Conservation (phyloP, 2,113 vertebrate genomes). For the Montifringilla adamsi region DNA sequence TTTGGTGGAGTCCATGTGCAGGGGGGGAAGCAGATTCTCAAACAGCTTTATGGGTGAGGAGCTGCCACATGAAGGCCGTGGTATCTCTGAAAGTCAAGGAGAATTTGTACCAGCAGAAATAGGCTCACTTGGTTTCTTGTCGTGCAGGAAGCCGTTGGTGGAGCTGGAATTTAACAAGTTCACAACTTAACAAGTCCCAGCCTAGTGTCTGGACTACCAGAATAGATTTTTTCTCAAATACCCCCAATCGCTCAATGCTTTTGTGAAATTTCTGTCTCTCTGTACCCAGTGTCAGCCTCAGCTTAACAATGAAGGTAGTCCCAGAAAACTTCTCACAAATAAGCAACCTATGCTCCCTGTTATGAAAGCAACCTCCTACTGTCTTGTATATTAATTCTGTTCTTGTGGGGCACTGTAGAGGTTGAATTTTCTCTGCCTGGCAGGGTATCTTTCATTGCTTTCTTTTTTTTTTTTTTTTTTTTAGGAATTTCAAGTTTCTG, state of each 20-base stretch:
- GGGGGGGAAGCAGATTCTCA: background rate
- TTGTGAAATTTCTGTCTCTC: constrained; percentile 52
- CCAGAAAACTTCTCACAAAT: constrained; percentile 37
- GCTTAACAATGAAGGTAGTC: constrained; percentile 48
- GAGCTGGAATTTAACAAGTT: constrained; percentile 59
- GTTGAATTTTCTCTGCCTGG: background rate
- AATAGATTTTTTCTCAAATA: constrained; percentile 64
- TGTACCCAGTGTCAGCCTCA: constrained; percentile 33
- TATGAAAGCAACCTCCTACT: constrained; percentile 33
- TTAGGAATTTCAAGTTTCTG: constrained; percentile 14
- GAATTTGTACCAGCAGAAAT: constrained; percentile 39
- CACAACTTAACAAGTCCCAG: constrained; percentile 62
- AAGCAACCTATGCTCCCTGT: background rate
- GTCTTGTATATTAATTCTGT: background rate
- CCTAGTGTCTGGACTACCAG: constrained; percentile 63
- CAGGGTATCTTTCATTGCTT: background rate
- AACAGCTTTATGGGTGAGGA: background rate
- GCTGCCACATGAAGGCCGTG: fast-evolving
- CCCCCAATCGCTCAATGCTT: constrained; percentile 11
- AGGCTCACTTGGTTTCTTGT: constrained; percentile 26
- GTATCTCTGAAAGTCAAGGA: constrained; percentile 22
- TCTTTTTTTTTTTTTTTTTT: background rate
- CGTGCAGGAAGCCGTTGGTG: constrained; percentile 52
- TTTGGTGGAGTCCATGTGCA: background rate
- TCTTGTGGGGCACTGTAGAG: background rate